Evolutionary conservation across 2,113 vertebrate genomes (phyloP).

Genomic region (Chiloscyllium plagiosum): DNA sequence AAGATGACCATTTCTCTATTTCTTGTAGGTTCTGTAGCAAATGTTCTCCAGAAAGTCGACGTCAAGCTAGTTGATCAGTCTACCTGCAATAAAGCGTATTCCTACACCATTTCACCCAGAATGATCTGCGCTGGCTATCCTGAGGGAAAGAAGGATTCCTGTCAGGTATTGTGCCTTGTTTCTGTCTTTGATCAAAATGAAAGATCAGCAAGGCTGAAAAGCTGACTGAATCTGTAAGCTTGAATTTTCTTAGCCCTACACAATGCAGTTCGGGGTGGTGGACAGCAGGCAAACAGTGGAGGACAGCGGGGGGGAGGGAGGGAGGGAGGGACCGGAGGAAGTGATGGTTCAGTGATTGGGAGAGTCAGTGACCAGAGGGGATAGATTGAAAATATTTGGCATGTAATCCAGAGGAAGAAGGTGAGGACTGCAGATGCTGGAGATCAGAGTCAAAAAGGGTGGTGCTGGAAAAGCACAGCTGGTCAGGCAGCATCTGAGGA

Average conservation of each 20-base stretch:
- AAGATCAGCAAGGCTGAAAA: neutral
- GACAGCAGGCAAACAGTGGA: too few species aligned
- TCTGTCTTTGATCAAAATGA: too few species aligned
- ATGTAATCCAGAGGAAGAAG: too few species aligned
- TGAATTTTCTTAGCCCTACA: neutral
- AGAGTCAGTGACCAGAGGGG: neutral
- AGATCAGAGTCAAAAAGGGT: too few species aligned
- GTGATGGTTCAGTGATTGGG: neutral
- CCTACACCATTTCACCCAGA: constrained; percentile 73
- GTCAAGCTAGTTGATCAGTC: constrained; percentile 77
- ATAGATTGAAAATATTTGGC: neutral
- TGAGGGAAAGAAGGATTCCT: constrained; percentile 77
- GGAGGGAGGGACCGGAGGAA: too few species aligned
- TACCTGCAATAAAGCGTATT: constrained; percentile 72
- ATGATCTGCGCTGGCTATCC: constrained; percentile 90
- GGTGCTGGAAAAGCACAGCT: too few species aligned
- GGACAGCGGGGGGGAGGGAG: too few species aligned
- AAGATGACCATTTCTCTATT: neutral
- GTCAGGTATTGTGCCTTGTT: constrained; percentile 62
- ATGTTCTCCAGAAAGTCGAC: constrained; percentile 38
- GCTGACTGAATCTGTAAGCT: neutral
- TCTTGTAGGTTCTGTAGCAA: neutral
- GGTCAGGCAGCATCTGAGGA: too few species aligned
- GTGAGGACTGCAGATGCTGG: too few species aligned
- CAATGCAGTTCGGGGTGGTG: neutral